phyloP scores from a whole-genome alignment of 2,888 invertebrate genomes.

The Poecilobothrus nobilitatus region DNA sequence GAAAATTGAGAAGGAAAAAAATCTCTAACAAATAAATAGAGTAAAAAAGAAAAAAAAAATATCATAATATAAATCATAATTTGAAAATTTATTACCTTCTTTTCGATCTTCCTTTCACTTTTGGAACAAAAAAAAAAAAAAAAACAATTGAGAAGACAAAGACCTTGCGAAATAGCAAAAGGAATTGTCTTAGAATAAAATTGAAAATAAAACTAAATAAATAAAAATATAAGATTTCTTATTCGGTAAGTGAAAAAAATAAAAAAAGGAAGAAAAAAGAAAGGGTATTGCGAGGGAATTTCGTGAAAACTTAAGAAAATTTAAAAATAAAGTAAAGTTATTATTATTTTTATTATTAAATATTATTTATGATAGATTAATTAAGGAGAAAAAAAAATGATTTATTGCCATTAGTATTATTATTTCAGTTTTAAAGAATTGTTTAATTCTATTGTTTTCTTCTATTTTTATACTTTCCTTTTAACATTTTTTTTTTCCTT shows the following conservation, averaged over 20 bases:
- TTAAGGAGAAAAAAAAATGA: background rate
- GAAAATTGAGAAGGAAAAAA: background rate
- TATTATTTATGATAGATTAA: constrained; percentile 1
- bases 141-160: too few species aligned
- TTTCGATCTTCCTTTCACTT: background rate
- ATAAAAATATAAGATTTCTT: too few species aligned
- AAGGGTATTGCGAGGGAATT: background rate
- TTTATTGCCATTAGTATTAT: background rate
- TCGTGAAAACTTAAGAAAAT: too few species aligned
- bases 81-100: background rate
- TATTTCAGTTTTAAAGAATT: background rate
- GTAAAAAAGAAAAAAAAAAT: background rate
- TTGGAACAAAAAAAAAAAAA: too few species aligned
- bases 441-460: too few species aligned
- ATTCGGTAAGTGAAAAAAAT: too few species aligned
- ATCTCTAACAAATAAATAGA: background rate
- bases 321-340: too few species aligned
- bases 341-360: background rate
- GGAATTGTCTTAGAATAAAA: too few species aligned
- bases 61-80: background rate
- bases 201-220: too few species aligned
- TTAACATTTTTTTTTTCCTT: too few species aligned
- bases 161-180: too few species aligned
- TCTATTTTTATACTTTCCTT: too few species aligned
- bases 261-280: background rate